A percentile compares a stretch with the other conserved stretches of the same genome.
These are phyloP conservation scores for Microplitis deprimator DNA, from an alignment of 2,888 invertebrate genomes.

Conservation along the genomic window DNA sequence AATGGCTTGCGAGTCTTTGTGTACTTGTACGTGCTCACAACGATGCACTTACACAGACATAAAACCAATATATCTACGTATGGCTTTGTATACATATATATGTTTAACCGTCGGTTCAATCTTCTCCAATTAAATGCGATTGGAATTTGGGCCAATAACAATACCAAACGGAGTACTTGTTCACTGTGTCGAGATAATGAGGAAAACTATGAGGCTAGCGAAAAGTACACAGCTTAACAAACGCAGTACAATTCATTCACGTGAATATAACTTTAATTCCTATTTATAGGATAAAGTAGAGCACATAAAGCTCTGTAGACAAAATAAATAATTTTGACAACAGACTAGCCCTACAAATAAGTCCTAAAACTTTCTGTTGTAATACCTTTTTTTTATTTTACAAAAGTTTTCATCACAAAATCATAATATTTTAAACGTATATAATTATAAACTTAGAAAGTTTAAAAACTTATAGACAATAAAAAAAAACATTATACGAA, in stretches of 20 bases:
- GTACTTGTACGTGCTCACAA: neutral
- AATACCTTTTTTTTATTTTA: too few species aligned
- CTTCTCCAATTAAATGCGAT: constrained; percentile 70
- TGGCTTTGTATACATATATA: constrained; percentile 1
- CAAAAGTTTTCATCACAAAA: too few species aligned
- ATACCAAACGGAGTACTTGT: constrained; percentile 62
- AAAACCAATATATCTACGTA: constrained; percentile 6
- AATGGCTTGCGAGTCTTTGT: neutral
- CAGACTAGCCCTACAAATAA: too few species aligned
- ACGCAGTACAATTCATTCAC: constrained; percentile 51
- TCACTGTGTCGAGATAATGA: constrained; percentile 69
- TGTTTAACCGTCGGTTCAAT: constrained; percentile 51
- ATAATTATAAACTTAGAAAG: too few species aligned
- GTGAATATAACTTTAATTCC: constrained; percentile 16
- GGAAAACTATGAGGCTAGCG: constrained; percentile 49
- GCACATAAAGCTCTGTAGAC: neutral
- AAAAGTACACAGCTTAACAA: constrained; percentile 60
- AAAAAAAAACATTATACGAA: too few species aligned
- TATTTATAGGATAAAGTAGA: neutral
- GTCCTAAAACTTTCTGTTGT: too few species aligned
- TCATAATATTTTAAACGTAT: too few species aligned
- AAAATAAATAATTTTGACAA: neutral
- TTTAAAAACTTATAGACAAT: too few species aligned
- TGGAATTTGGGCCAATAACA: constrained; percentile 69
- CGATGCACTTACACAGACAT: neutral